Evolutionary conservation across 2,888 invertebrate genomes (phyloP), one percentile per base, ranked within the genome.

Genomic region (Cantharis flavilabris): DNA sequence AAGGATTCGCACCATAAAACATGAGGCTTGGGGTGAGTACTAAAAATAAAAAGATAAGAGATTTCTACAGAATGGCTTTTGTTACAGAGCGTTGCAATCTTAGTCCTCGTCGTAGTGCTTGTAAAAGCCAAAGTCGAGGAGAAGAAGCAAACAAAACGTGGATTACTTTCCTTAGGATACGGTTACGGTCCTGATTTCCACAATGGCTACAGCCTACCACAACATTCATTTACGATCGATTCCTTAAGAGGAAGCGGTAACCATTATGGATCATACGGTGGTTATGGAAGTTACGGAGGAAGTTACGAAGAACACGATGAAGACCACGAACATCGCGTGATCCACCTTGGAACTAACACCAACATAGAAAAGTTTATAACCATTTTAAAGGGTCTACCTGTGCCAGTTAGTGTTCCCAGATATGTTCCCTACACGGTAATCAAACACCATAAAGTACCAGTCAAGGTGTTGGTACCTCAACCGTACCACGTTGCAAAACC

Each of bases 141-240:
- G 90, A 91, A 92, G 90, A 95, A 95, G 88, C 91, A 94, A 87
- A 94, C 94, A 89, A 95, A 96, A 89, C 94, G 95, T 83, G 95
- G 95, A 82, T 91, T 95, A 83, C 90, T 94, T 77, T 92, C 94
- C 86, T 90, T 95, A 86, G 95, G 95, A 83, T 95, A 95, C 84
- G 95, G 95, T 73, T 95, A 95, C 87, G 94, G 94, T 77, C 92
- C 92, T 84, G 95, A 94, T 81, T 91, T 94, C 81, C 94, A 94
- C 86, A 88, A 94, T 80, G 95, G 95, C 70, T 93, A 93, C 87
- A 26, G 13, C 13, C 9, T 67, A 23, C n/a, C n/a, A n/a, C 49
- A 49, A 49, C n/a, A 49, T 9, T 2, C 33, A 13, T 49, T 49
- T 49, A n/a, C 49, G n/a, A 3, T 67, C n/a, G 65, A 11, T 9